A percentile compares a stretch with the other conserved stretches of the same genome.
Conservation (phyloP, 2,888 invertebrate species). For the Dolichomitus sp. region DNA sequence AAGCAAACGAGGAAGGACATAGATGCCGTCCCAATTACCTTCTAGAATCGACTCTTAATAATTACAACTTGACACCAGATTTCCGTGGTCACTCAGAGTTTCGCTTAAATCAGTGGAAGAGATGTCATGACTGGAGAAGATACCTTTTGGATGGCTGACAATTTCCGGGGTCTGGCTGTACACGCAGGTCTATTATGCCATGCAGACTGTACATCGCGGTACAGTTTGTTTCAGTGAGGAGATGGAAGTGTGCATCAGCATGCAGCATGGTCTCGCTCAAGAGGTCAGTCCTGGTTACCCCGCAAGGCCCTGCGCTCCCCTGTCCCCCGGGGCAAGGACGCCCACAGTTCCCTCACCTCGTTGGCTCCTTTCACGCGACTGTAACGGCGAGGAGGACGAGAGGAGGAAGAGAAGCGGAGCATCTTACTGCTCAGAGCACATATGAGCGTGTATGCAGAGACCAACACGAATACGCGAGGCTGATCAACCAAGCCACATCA, state of each 20-base stretch:
- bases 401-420: slow-evolving; percentile 33
- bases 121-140: slow-evolving; percentile 23
- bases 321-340: slow-evolving; percentile 82
- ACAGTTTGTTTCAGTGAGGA: slow-evolving; percentile 22
- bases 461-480: neutral
- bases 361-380: slow-evolving; percentile 57
- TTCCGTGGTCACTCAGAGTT: slow-evolving; percentile 3
- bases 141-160: slow-evolving; percentile 10
- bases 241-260: slow-evolving; percentile 23
- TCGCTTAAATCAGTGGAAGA: slow-evolving; percentile 22
- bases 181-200: slow-evolving; percentile 20
- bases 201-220: slow-evolving; percentile 12
- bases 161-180: slow-evolving; percentile 56
- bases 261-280: slow-evolving; percentile 62
- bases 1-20: neutral
- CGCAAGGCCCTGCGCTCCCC: slow-evolving; percentile 72
- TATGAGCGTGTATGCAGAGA: neutral
- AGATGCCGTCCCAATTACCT: neutral
- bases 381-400: neutral
- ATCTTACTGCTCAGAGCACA: neutral
- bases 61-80: neutral
- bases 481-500: slow-evolving; percentile 60
- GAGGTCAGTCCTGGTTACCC: slow-evolving; percentile 71
- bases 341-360: slow-evolving; percentile 79
- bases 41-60: neutral